These are phyloP conservation scores for Salarias fasciatus DNA, from an alignment of 2,797 vertebrate genomes.

Conservation along the genomic window DNA sequence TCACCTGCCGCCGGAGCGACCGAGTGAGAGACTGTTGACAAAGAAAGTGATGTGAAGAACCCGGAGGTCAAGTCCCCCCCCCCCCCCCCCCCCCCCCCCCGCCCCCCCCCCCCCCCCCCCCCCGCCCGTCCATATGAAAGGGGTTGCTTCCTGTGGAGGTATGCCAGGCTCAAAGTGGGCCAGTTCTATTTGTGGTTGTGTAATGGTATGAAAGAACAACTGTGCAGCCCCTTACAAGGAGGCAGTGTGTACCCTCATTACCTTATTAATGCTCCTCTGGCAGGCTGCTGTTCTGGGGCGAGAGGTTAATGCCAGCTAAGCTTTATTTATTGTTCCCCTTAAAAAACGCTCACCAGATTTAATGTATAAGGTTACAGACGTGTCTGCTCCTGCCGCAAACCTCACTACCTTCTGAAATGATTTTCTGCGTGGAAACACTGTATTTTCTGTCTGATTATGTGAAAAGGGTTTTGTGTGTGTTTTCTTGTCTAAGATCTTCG, in stretches of 20 bases:
- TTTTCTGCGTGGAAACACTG: constrained; percentile 65
- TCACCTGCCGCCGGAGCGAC: constrained; percentile 54
- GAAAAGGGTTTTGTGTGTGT: constrained; percentile 22
- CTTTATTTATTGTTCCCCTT: constrained; percentile 86
- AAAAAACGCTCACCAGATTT: constrained; percentile 84
- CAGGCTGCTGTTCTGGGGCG: constrained; percentile 77
- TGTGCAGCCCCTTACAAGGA: constrained; percentile 86
- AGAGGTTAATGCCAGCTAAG: constrained; percentile 84
- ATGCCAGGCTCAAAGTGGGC: constrained; percentile 77
- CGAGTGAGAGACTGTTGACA: constrained; percentile 73
- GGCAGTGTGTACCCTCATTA: constrained; percentile 86
- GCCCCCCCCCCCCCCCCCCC: too few species aligned
- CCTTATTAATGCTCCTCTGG: constrained; percentile 83
- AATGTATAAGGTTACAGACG: constrained; percentile 80
- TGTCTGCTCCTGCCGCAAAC: constrained; percentile 67
- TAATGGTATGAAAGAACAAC: constrained; percentile 85
- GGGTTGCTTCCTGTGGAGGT: constrained; percentile 78
- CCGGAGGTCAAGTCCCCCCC: constrained; percentile 64
- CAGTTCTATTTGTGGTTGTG: constrained; percentile 82
- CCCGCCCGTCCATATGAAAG: constrained; percentile 72
- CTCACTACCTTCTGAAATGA: constrained; percentile 57
- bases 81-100: too few species aligned
- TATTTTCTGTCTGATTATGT: constrained; percentile 50
- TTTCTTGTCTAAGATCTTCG: too few species aligned
- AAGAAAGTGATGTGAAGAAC: constrained; percentile 77